These are phyloP conservation scores for Alitta virens DNA, from an alignment of 2,888 invertebrate species.

Conservation along the genomic window DNA sequence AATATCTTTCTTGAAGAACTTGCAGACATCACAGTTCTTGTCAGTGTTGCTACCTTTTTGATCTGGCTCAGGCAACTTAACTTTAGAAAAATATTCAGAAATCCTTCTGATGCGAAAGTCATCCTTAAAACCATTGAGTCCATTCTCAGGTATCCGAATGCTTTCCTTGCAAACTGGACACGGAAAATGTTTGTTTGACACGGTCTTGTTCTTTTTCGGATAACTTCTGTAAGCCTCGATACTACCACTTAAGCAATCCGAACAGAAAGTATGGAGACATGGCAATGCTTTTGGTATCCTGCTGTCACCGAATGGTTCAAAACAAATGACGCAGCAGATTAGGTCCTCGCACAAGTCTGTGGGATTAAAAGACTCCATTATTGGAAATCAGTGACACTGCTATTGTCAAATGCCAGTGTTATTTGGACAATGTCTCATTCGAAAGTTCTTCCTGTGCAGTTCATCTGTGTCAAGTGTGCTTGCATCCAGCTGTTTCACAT, in stretches of 20 bases:
- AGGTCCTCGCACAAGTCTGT: constrained; percentile 19
- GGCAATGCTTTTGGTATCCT: constrained; percentile 20
- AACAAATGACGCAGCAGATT: constrained; percentile 20
- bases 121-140: constrained; percentile 16
- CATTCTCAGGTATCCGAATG: constrained; percentile 16
- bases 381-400: no score
- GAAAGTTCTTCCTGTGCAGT: no score
- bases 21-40: constrained; percentile 17
- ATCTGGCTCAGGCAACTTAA: neutral
- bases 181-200: constrained; percentile 8
- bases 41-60: neutral
- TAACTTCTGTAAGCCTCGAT: neutral
- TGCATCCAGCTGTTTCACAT: no score
- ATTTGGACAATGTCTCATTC: no score
- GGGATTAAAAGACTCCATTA: neutral
- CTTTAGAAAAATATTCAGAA: constrained; percentile 7
- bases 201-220: neutral
- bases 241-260: constrained; percentile 1
- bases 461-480: no score
- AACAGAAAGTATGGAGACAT: constrained; percentile 21
- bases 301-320: constrained; percentile 16
- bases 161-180: constrained; percentile 22
- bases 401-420: no score
- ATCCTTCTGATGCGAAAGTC: constrained; percentile 22
- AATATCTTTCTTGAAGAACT: constrained; percentile 3